Evolutionary conservation across 1,140 invertebrate species (phyloP).

Genomic region (Venustaconcha ellipsiformis): DNA sequence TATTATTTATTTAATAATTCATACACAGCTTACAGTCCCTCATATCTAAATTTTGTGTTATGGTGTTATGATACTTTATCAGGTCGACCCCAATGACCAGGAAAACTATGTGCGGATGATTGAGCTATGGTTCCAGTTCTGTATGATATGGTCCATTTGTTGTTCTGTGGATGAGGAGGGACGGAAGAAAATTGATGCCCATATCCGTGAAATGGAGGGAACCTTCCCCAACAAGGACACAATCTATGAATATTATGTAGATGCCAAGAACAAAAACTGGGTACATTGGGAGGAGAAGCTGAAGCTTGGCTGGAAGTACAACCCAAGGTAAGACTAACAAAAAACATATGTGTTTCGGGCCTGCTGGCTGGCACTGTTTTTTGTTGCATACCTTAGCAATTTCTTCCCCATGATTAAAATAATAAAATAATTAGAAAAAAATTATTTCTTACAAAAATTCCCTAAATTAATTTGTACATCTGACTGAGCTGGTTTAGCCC

Average conservation of each 20-base stretch:
- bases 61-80: neutral
- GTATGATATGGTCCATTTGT: slow-evolving; percentile 86
- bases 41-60: neutral
- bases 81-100: slow-evolving; percentile 62
- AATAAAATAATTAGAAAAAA: too few relatives aligned
- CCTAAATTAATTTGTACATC: too few relatives aligned
- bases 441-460: too few relatives aligned
- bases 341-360: neutral
- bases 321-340: slow-evolving; percentile 71
- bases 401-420: too few relatives aligned
- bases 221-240: slow-evolving; percentile 87
- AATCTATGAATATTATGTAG: slow-evolving; percentile 88
- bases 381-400: too few relatives aligned
- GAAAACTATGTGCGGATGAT: slow-evolving; percentile 72
- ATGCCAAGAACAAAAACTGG: slow-evolving; percentile 77
- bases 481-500: too few relatives aligned
- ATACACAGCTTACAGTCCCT: too few relatives aligned
- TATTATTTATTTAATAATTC: too few relatives aligned
- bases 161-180: slow-evolving; percentile 83
- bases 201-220: slow-evolving; percentile 84
- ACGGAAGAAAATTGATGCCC: slow-evolving; percentile 83
- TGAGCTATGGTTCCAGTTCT: slow-evolving; percentile 84
- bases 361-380: too few relatives aligned
- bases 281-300: slow-evolving; percentile 84
- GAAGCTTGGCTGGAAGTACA: slow-evolving; percentile 78